phyloP scores from a whole-genome alignment of 2,888 invertebrate genomes.

The Agrotis segetum region DNA sequence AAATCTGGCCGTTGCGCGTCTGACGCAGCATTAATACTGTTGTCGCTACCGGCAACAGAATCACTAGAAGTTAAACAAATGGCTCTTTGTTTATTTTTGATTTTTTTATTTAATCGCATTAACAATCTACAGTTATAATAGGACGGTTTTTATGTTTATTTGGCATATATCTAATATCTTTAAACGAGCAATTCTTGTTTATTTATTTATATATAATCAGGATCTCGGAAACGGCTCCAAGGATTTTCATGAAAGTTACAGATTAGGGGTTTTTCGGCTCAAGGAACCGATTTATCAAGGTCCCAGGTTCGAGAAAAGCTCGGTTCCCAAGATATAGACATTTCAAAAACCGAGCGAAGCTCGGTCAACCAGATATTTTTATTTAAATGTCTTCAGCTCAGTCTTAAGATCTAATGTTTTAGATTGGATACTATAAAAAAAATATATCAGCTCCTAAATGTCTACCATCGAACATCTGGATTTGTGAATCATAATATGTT shows the following conservation, averaged over 20 bases:
- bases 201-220: no score
- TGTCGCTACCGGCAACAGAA: slow-evolving; percentile 69
- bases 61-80: slow-evolving; percentile 59
- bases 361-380: no score
- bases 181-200: no score
- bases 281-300: no score
- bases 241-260: no score
- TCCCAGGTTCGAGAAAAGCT: no score
- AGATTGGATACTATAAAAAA: slow-evolving; percentile 26
- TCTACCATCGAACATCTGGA: slow-evolving; percentile 36
- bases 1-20: slow-evolving; percentile 75
- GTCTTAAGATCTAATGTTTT: slow-evolving; percentile 30
- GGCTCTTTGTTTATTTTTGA: slow-evolving; percentile 61
- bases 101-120: slow-evolving; percentile 58
- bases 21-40: slow-evolving; percentile 66
- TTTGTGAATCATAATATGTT: slow-evolving; percentile 27
- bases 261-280: no score
- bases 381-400: not conserved
- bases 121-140: slow-evolving; percentile 54
- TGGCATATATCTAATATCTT: no score
- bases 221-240: no score
- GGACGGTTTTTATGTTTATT: slow-evolving; percentile 50
- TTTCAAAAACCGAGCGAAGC: no score
- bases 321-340: no score
- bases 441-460: slow-evolving; percentile 31